A percentile compares a stretch with the other conserved stretches of the same genome.
Evolutionary conservation across 2,888 invertebrate genomes (phyloP).

Genomic region (Apoderus coryli): DNA sequence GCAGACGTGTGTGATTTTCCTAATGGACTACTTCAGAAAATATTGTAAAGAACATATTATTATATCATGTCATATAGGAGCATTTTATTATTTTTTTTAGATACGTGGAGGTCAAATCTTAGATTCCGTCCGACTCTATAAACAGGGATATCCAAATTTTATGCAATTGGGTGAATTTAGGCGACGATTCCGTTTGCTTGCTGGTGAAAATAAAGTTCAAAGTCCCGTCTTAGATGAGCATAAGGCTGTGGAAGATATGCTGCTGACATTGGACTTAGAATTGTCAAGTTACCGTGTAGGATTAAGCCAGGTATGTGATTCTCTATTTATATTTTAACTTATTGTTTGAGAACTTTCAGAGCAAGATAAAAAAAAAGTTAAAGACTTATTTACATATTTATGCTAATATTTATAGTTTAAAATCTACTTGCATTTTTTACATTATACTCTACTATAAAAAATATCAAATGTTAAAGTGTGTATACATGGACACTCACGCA

Average conservation of each 20-base stretch:
- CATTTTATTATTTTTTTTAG: slow-evolving; percentile 34
- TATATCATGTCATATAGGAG: no score
- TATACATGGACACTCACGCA: no score
- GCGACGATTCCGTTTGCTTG: slow-evolving; percentile 58
- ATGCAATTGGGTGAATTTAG: slow-evolving; percentile 81
- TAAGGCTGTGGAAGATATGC: slow-evolving; percentile 69
- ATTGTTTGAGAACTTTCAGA: no score
- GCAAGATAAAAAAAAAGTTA: no score
- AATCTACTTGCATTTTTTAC: no score
- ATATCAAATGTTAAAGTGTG: no score
- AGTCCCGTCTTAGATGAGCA: slow-evolving; percentile 37
- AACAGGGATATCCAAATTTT: slow-evolving; percentile 87
- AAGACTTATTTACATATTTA: no score
- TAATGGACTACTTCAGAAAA: no score
- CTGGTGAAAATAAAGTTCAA: slow-evolving; percentile 32
- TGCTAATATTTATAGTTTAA: no score
- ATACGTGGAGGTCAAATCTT: slow-evolving; percentile 81
- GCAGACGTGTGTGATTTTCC: no score
- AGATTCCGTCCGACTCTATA: slow-evolving; percentile 77
- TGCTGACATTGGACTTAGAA: slow-evolving; percentile 71
- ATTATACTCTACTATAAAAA: no score
- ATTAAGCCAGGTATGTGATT: slow-evolving; percentile 68
- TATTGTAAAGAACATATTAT: no score
- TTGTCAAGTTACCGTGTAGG: slow-evolving; percentile 78
- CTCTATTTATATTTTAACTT: slow-evolving; percentile 1